Evolutionary conservation across 2,797 vertebrate genomes (phyloP).

Genomic region (Ctenopoma kingsleyae): DNA sequence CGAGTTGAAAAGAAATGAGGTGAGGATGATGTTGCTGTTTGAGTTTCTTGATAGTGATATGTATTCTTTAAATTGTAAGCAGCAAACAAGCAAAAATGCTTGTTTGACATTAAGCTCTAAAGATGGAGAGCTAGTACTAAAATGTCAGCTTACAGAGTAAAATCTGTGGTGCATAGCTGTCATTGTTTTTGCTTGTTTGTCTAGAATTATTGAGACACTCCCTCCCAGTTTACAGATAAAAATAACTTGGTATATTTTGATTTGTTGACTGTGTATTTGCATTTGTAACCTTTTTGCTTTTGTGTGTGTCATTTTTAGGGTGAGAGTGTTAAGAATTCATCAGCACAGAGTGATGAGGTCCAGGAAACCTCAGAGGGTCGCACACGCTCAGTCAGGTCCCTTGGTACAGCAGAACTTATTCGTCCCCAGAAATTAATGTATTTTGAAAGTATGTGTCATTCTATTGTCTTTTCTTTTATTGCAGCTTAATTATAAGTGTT

Average conservation of each 20-base stretch:
- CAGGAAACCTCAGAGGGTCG: constrained; percentile 89
- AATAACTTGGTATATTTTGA: neutral
- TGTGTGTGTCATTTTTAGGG: constrained; percentile 75
- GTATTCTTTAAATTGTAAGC: neutral
- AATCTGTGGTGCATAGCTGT: neutral
- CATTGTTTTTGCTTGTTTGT: neutral
- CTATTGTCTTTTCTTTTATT: neutral
- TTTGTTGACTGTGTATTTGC: constrained; percentile 3
- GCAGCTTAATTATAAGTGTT: neutral
- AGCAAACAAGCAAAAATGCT: too few species aligned
- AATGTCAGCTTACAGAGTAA: neutral
- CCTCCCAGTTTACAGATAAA: too few species aligned
- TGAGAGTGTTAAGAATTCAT: constrained; percentile 88
- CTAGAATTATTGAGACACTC: too few species aligned
- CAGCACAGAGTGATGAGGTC: constrained; percentile 87
- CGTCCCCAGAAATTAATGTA: constrained; percentile 93
- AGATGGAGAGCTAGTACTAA: neutral
- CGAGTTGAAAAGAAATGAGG: constrained; percentile 85
- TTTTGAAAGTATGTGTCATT: constrained; percentile 90
- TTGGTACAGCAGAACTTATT: constrained; percentile 90
- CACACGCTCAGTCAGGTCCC: constrained; percentile 86
- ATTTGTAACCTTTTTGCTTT: constrained; percentile 3
- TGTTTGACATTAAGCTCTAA: too few species aligned
- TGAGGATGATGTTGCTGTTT: constrained; percentile 31
- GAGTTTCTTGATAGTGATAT: neutral